Evolutionary conservation across 2,888 invertebrate species (phyloP), one percentile per base, ranked within the genome.

Genomic region (Bhutanitis thaidina): DNA sequence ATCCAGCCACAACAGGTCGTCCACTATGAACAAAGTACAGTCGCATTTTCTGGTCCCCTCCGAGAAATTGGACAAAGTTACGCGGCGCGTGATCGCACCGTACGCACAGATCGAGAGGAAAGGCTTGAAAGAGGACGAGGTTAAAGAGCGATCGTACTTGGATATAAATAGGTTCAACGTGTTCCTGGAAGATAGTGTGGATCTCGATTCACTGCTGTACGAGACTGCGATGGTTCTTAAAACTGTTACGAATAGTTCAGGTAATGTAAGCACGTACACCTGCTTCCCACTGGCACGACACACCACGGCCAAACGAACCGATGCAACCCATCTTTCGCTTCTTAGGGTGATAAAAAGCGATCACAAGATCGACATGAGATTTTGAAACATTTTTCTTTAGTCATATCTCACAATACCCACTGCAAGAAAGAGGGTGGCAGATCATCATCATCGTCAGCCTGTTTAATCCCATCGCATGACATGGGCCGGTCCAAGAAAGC

Each of bases 221-320:
- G 92, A 92, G 67, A 91, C 92, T 7, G 89, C 91, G 8, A 85
- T 90, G 66, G 90, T 92, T 9, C 68, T 92, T 59, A 92, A 90
- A 67, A 78, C 80, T 2, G 82, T 90, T 4, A 91, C 91, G 0
- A 85, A 88, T 41, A 91, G 92, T 60, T 83, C 88, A 56, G 91
- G 92, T 91, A 67, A 7, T 27, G 20, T 2, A 3, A 20, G 20
- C 20, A 20, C 2, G 5, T 20, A 20, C 20, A 3, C 5, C 3
- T 20, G 20, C 20, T 20, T 5, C 5, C 20, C 20, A 20, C 20
- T 20, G 20, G 20, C 20, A 5, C 20, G 2, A 20, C 20, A 3
- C 20, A 20, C 20, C 20, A 20, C 5, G 2, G 20, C 20, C 5
- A 20, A 5, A 20, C 2, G 5, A n/a, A n/a, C n/a, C n/a, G n/a